These are phyloP conservation scores for Bufo gargarizans DNA, from an alignment of 2,113 vertebrate genomes.

Conservation along the genomic window DNA sequence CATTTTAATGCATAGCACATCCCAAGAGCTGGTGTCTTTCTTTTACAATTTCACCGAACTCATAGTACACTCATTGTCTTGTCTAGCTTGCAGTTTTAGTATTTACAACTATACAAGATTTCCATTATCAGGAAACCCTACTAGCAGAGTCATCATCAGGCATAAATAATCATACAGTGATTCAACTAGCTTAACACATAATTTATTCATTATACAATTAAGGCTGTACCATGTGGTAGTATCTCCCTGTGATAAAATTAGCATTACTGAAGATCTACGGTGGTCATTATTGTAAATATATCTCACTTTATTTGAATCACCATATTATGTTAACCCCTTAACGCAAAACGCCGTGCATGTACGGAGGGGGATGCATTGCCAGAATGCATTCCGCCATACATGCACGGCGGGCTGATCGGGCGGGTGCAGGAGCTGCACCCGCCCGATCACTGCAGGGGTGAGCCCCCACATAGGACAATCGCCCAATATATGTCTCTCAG, in stretches of 20 bases:
- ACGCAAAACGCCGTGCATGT: too few species aligned
- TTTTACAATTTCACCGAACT: not conserved
- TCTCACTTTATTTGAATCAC: not conserved
- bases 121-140: not conserved
- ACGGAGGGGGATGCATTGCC: too few species aligned
- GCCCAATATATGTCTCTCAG: too few species aligned
- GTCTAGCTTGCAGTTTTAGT: slow-evolving; percentile 1
- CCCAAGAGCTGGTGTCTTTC: not conserved
- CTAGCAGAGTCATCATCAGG: slow-evolving; percentile 6
- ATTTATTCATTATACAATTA: slow-evolving; percentile 4
- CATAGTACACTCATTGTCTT: not conserved
- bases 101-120: not conserved
- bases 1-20: not conserved
- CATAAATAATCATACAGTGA: not conserved
- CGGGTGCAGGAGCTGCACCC: too few species aligned
- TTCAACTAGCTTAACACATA: not conserved
- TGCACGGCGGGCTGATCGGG: too few species aligned
- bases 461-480: too few species aligned
- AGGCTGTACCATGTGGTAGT: not conserved
- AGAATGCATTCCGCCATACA: too few species aligned
- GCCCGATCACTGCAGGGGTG: too few species aligned
- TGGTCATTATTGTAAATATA: not conserved
- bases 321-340: not conserved
- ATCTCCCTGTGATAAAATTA: not conserved
- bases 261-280: not conserved